Evolutionary conservation across 2,797 vertebrate species (phyloP).

Genomic region (Coreius guichenoti): DNA sequence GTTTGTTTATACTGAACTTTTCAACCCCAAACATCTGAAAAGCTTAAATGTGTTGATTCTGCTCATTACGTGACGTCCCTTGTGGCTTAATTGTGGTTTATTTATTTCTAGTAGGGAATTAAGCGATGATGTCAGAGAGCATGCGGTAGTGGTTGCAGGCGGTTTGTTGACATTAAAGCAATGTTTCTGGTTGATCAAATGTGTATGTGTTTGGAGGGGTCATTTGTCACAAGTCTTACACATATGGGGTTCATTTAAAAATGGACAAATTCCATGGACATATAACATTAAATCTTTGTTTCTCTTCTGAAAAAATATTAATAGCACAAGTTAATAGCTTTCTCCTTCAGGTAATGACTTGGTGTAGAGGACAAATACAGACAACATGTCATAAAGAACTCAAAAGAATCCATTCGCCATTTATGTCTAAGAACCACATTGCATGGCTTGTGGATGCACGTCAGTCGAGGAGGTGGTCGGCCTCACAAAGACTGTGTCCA

Average conservation of each 20-base stretch:
- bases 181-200: constrained; percentile 34
- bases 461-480: not conserved
- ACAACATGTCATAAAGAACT: constrained; percentile 13
- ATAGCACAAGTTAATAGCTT: not conserved
- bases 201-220: not conserved
- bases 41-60: constrained; percentile 34
- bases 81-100: constrained; percentile 10
- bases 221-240: constrained; percentile 22
- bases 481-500: constrained; percentile 26
- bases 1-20: constrained; percentile 34
- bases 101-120: constrained; percentile 1
- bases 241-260: not conserved
- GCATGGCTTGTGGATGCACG: not conserved
- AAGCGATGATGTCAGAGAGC: constrained; percentile 2
- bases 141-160: not conserved
- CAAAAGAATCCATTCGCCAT: not conserved
- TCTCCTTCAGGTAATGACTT: not conserved
- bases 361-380: not conserved
- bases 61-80: constrained; percentile 10
- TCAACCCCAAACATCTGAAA: constrained; percentile 37
- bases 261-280: not conserved
- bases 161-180: constrained; percentile 25
- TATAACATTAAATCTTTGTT: not conserved
- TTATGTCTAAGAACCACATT: constrained; percentile 11
- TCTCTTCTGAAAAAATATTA: not conserved